Percentiles rank a stretch among this genome's conserved stretches.
phyloP scores from a whole-genome alignment of 2,888 invertebrate species.

The Lepidochitona cinerea region DNA sequence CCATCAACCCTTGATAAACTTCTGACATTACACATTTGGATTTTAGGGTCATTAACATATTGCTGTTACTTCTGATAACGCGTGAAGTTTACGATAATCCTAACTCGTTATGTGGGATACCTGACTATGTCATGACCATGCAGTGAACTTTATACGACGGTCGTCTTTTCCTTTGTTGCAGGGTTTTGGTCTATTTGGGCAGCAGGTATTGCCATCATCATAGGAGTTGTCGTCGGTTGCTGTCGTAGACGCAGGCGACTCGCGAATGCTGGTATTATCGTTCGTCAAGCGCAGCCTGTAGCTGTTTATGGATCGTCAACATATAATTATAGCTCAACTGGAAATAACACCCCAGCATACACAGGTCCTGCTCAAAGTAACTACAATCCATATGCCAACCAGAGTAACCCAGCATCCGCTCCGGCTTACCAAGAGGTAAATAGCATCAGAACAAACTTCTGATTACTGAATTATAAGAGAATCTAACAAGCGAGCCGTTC shows the following conservation, averaged over 20 bases:
- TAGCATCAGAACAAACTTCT: not conserved
- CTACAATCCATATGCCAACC: not conserved
- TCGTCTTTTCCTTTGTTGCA: no score
- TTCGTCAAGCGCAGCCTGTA: not conserved
- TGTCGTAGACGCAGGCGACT: not conserved
- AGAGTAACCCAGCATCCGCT: no score
- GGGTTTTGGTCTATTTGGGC: not conserved
- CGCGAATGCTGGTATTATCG: not conserved
- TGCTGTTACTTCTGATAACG: no score
- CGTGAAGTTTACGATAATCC: no score
- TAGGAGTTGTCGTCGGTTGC: not conserved
- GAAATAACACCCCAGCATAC: not conserved
- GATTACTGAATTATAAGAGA: not conserved
- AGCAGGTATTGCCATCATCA: not conserved
- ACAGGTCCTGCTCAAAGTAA: not conserved
- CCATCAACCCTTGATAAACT: no score
- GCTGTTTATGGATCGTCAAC: not conserved
- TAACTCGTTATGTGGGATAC: no score
- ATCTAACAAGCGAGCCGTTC: not conserved
- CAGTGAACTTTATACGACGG: no score
- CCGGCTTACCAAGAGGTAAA: not conserved
- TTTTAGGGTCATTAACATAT: no score
- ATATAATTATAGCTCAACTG: not conserved
- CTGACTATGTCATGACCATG: no score
- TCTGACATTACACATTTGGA: no score